Conservation (phyloP, 2,888 invertebrate species). For the Pediacus dermestoides region DNA sequence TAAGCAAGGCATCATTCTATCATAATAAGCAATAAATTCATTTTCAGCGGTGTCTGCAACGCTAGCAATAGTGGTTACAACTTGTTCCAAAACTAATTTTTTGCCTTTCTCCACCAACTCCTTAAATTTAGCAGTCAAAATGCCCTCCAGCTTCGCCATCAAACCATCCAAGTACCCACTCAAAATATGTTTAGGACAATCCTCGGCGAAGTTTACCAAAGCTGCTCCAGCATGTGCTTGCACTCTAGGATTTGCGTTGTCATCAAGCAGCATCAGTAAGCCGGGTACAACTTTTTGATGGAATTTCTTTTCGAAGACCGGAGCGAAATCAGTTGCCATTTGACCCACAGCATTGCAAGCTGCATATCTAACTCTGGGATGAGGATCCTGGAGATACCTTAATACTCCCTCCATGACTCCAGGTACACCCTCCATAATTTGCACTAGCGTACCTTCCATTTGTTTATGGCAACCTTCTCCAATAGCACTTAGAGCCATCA, state of each 20-base stretch:
- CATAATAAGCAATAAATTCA: slow-evolving; percentile 92
- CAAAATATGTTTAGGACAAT: slow-evolving; percentile 93
- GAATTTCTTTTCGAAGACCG: slow-evolving; percentile 95
- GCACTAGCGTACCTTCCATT: slow-evolving; percentile 92
- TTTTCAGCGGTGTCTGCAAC: slow-evolving; percentile 98
- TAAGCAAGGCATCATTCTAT: slow-evolving; percentile 87
- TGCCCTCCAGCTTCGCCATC: slow-evolving; percentile 85
- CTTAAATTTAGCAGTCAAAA: slow-evolving; percentile 88
- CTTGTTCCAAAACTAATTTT: slow-evolving; percentile 95
- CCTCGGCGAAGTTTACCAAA: slow-evolving; percentile 98
- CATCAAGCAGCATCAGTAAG: slow-evolving; percentile 81
- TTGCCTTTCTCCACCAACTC: slow-evolving; percentile 92
- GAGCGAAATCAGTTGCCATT: slow-evolving; percentile 98
- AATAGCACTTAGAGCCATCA: slow-evolving; percentile 97
- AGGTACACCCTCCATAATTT: slow-evolving; percentile 83
- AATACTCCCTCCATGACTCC: slow-evolving; percentile 47
- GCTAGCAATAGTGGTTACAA: slow-evolving; percentile 97
- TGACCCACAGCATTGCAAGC: slow-evolving; percentile 99
- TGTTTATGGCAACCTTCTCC: slow-evolving; percentile 99
- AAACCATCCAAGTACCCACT: slow-evolving; percentile 87
- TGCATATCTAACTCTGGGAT: slow-evolving; percentile 91
- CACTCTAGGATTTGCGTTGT: slow-evolving; percentile 89
- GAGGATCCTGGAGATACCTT: slow-evolving; percentile 56
- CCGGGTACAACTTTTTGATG: slow-evolving; percentile 94
- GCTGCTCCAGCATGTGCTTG: slow-evolving; percentile 91